Percentiles rank a stretch among this genome's conserved stretches.
These are phyloP conservation scores for Athalia circularis DNA, from an alignment of 2,888 invertebrate species.

Conservation along the genomic window DNA sequence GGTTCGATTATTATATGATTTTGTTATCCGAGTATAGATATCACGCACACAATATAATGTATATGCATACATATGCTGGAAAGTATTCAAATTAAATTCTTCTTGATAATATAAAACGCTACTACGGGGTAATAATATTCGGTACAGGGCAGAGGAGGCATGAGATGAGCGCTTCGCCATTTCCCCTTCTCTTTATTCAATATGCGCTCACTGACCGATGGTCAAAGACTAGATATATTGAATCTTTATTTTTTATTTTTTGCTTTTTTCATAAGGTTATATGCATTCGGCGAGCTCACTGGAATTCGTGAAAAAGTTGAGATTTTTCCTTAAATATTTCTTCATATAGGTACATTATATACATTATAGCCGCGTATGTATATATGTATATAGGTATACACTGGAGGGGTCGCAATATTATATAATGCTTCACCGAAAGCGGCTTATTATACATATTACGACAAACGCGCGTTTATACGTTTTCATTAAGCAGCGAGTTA, in stretches of 20 bases:
- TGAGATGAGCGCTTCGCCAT: constrained; percentile 12
- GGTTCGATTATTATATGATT: too few relatives aligned
- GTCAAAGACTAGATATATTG: constrained; percentile 52
- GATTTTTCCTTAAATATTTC: constrained; percentile 26
- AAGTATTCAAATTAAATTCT: constrained; percentile 56
- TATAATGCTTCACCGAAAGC: background rate
- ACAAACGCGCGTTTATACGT: background rate
- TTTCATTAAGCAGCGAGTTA: constrained; percentile 16
- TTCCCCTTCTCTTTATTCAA: constrained; percentile 41
- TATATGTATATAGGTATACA: background rate
- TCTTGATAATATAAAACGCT: constrained; percentile 48
- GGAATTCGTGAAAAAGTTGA: constrained; percentile 29
- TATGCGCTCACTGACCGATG: constrained; percentile 28
- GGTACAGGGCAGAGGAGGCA: constrained; percentile 12
- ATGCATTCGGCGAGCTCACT: constrained; percentile 1
- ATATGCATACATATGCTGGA: background rate
- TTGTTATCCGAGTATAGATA: too few relatives aligned
- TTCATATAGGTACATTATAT: background rate
- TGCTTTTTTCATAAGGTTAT: constrained; percentile 8
- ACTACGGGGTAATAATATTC: constrained; percentile 45
- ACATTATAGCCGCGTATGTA: background rate
- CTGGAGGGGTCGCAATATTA: background rate
- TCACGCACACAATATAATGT: background rate
- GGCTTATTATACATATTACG: too few relatives aligned
- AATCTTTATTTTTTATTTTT: constrained; percentile 41